A percentile compares a stretch with the other conserved stretches of the same genome.
phyloP scores from a whole-genome alignment of 2,113 vertebrate genomes.

The Phainopepla nitens region DNA sequence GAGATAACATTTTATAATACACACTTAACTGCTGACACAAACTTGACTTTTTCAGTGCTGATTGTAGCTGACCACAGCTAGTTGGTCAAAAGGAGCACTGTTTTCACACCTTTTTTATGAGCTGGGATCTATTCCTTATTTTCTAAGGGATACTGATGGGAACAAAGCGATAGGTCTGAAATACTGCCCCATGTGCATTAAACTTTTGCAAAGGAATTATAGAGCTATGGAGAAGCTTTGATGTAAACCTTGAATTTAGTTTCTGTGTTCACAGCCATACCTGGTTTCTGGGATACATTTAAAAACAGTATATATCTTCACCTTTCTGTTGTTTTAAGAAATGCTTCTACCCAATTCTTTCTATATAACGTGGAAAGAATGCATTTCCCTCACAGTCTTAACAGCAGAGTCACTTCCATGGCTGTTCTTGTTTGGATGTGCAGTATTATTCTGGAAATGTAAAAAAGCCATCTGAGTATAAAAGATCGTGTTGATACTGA shows the following conservation, averaged over 20 bases:
- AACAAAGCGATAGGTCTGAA: background rate
- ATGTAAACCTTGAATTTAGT: background rate
- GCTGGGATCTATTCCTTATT: background rate
- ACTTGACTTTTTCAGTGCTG: background rate
- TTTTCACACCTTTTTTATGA: background rate
- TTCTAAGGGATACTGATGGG: background rate
- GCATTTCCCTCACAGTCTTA: background rate
- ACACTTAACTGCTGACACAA: background rate
- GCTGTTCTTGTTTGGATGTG: background rate
- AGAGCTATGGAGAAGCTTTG: background rate
- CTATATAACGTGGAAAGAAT: background rate
- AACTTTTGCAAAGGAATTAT: background rate
- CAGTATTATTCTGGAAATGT: background rate
- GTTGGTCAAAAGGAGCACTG: background rate
- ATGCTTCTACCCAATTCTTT: background rate
- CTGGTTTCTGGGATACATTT: background rate
- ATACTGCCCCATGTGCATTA: background rate
- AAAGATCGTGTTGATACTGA: background rate
- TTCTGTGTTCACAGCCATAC: background rate
- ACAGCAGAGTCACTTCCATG: background rate
- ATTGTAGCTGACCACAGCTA: background rate
- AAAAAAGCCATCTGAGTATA: background rate
- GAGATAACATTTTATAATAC: background rate
- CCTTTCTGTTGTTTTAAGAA: background rate
- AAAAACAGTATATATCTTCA: background rate